phyloP scores from a whole-genome alignment of 2,888 invertebrate species.

The Melinaea marsaeus region DNA sequence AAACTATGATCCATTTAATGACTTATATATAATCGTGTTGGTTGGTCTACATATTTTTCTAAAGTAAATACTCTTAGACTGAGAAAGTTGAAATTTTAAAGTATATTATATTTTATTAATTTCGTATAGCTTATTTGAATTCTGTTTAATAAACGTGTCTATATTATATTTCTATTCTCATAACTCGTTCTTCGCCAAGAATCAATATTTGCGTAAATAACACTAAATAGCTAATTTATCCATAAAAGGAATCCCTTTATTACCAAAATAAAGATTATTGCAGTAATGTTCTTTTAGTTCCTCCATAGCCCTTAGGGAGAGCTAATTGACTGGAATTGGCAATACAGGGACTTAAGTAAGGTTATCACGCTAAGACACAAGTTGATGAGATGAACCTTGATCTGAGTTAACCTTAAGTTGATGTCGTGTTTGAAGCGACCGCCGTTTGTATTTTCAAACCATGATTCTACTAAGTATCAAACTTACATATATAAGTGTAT shows the following conservation, averaged over 20 bases:
- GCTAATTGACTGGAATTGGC: slow-evolving; percentile 42
- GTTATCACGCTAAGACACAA: slow-evolving; percentile 45
- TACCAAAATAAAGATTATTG: slow-evolving; percentile 16
- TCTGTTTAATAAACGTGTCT: too few relatives aligned
- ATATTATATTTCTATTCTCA: too few relatives aligned
- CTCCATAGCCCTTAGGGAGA: slow-evolving; percentile 23
- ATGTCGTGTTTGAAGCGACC: neutral
- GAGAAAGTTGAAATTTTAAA: too few relatives aligned
- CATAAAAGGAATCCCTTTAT: slow-evolving; percentile 5
- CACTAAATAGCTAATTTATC: neutral
- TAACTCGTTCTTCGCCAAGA: too few relatives aligned
- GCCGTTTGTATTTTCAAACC: slow-evolving; percentile 12
- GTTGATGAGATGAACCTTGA: slow-evolving; percentile 23
- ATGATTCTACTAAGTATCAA: neutral
- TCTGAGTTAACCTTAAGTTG: slow-evolving; percentile 9
- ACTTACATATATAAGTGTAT: too few relatives aligned
- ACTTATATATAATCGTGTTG: too few relatives aligned
- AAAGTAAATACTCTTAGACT: too few relatives aligned
- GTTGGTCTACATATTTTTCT: too few relatives aligned
- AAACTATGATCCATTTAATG: too few relatives aligned
- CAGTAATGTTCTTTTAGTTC: slow-evolving; percentile 23
- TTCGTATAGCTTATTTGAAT: too few relatives aligned
- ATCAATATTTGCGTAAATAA: too few relatives aligned
- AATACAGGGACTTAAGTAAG: slow-evolving; percentile 49
- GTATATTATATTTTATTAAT: too few relatives aligned